phyloP scores from a whole-genome alignment of 1,140 invertebrate species.

The Polyergus mexicanus region DNA sequence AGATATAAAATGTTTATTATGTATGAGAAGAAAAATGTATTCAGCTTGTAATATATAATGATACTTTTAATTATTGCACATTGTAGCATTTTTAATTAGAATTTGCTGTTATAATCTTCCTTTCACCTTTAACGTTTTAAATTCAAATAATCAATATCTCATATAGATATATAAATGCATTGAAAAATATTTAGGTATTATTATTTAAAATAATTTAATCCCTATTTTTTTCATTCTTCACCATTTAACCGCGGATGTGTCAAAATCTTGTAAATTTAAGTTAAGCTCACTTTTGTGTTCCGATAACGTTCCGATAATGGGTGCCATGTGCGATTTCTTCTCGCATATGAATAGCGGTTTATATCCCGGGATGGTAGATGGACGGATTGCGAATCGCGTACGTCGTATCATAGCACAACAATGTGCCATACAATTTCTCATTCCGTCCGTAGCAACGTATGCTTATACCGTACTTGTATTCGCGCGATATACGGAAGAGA shows the following conservation, averaged over 20 bases:
- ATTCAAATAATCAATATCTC: background rate
- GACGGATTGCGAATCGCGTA: slow-evolving; percentile 55
- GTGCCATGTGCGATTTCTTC: slow-evolving; percentile 48
- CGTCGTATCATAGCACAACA: slow-evolving; percentile 54
- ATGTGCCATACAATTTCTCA: slow-evolving; percentile 51
- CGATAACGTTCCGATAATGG: background rate
- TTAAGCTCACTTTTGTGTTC: slow-evolving; percentile 29
- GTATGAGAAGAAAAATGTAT: background rate
- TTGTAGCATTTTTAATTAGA: background rate
- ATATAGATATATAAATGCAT: background rate
- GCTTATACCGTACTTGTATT: background rate
- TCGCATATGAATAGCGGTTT: slow-evolving; percentile 42
- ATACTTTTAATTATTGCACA: background rate
- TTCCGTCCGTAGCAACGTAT: slow-evolving; percentile 37
- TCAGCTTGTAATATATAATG: background rate
- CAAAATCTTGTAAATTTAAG: slow-evolving; percentile 20
- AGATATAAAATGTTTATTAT: background rate
- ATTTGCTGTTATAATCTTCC: background rate
- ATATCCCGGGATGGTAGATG: slow-evolving; percentile 16
- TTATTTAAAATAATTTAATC: background rate
- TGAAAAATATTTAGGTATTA: background rate
- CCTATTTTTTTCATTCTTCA: background rate
- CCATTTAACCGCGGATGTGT: background rate
- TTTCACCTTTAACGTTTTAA: background rate
- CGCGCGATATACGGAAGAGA: slow-evolving; percentile 15